These are phyloP conservation scores for Linnaemya tessellans DNA, from an alignment of 2,888 invertebrate genomes.

Conservation along the genomic window DNA sequence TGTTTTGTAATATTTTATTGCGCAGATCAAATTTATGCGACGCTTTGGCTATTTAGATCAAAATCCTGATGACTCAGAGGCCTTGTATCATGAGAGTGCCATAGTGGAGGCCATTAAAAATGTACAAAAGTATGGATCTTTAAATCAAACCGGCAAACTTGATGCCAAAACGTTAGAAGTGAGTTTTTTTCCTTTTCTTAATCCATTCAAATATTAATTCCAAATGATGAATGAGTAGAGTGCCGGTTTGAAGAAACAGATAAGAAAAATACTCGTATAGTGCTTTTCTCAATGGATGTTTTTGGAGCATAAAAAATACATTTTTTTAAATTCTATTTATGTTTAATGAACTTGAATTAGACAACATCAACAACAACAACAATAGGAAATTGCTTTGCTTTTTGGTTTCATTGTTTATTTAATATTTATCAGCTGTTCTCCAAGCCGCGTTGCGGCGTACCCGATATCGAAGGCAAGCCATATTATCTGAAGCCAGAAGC, in stretches of 20 bases:
- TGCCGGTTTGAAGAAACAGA: too few species aligned
- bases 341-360: constrained; percentile 71
- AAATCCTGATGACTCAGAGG: constrained; percentile 84
- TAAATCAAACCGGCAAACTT: constrained; percentile 87
- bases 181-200: constrained; percentile 30
- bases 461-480: constrained; percentile 85
- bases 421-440: constrained; percentile 85
- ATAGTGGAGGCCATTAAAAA: constrained; percentile 86
- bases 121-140: constrained; percentile 89
- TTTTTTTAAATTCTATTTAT: constrained; percentile 21
- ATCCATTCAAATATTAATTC: neutral
- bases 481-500: constrained; percentile 69
- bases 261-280: constrained; percentile 48
- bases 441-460: constrained; percentile 88
- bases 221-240: neutral
- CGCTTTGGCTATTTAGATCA: constrained; percentile 88
- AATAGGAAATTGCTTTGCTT: neutral
- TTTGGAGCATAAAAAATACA: constrained; percentile 31
- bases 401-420: neutral
- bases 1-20: neutral
- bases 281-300: neutral
- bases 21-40: constrained; percentile 87
- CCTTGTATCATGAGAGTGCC: constrained; percentile 86
- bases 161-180: constrained; percentile 87
- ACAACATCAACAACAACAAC: too few species aligned